Conservation (phyloP, 2,888 invertebrate genomes). For the Limnephilus auricula region DNA sequence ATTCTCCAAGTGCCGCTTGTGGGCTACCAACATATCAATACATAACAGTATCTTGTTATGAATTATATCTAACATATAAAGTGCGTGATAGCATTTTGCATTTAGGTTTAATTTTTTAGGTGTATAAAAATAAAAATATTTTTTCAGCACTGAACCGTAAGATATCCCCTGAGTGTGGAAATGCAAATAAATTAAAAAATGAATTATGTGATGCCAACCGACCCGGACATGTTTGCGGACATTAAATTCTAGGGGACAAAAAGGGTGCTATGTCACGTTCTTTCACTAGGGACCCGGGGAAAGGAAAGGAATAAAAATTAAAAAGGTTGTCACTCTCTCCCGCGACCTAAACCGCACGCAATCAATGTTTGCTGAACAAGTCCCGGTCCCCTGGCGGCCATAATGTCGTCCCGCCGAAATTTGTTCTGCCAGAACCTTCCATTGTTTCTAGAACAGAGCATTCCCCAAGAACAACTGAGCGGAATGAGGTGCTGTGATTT, state of each 20-base stretch:
- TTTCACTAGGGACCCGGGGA: constrained; percentile 14
- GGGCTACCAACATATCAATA: too few relatives aligned
- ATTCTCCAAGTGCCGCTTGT: too few relatives aligned
- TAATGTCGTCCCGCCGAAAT: constrained; percentile 54
- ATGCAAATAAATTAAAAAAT: neutral
- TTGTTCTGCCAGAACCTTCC: constrained; percentile 53
- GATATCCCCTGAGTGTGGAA: neutral
- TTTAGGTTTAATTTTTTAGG: neutral
- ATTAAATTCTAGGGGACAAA: neutral
- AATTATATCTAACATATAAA: neutral
- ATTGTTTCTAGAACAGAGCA: constrained; percentile 56
- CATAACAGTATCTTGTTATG: too few relatives aligned
- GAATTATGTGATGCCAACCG: neutral
- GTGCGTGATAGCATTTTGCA: neutral
- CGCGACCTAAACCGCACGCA: constrained; percentile 32
- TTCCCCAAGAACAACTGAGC: constrained; percentile 46
- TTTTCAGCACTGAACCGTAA: neutral
- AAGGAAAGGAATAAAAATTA: constrained; percentile 54
- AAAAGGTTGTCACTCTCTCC: constrained; percentile 44
- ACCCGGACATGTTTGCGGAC: neutral
- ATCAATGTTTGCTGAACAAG: constrained; percentile 56
- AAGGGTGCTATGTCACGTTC: constrained; percentile 13
- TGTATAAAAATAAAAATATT: neutral
- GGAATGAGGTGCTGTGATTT: constrained; percentile 45
- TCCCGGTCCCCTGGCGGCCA: constrained; percentile 55